Evolutionary conservation across 2,888 invertebrate species (phyloP).

Genomic region (Thecocarcelia acutangulata): DNA sequence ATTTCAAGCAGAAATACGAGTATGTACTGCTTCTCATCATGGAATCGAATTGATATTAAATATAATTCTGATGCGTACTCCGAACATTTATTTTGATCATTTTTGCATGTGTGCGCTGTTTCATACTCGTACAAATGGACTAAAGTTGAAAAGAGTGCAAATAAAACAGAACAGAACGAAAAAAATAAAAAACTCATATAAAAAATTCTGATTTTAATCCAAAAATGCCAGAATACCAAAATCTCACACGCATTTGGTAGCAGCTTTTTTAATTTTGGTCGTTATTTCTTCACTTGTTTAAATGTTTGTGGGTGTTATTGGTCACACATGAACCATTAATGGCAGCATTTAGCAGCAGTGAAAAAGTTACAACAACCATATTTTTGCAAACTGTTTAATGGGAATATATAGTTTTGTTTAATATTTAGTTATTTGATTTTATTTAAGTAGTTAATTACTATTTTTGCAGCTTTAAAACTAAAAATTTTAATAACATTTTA

Average conservation of each 20-base stretch:
- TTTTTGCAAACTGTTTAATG: too few relatives aligned
- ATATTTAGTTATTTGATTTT: too few relatives aligned
- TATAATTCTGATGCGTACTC: slow-evolving; percentile 45
- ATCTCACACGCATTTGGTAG: slow-evolving; percentile 56
- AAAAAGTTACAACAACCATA: background rate
- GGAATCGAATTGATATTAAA: slow-evolving; percentile 47
- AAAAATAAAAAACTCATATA: slow-evolving; percentile 35
- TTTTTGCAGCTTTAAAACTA: too few relatives aligned
- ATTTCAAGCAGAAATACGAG: slow-evolving; percentile 27
- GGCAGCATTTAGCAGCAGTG: background rate
- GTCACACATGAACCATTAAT: slow-evolving; percentile 4
- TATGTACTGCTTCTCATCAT: slow-evolving; percentile 25
- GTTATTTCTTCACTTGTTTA: background rate
- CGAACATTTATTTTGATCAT: slow-evolving; percentile 63
- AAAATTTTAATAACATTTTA: too few relatives aligned
- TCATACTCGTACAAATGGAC: slow-evolving; percentile 48
- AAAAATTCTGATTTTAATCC: slow-evolving; percentile 58
- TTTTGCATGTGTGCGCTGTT: slow-evolving; percentile 29
- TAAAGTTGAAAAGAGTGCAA: background rate
- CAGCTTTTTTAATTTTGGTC: background rate
- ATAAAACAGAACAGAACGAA: slow-evolving; percentile 9
- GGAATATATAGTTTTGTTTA: too few relatives aligned
- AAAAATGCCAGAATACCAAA: slow-evolving; percentile 51
- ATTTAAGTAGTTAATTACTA: too few relatives aligned
- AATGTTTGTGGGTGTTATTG: slow-evolving; percentile 36